These are phyloP conservation scores for Oscheius onirici DNA, from an alignment of 2,888 invertebrate genomes.

Conservation along the genomic window DNA sequence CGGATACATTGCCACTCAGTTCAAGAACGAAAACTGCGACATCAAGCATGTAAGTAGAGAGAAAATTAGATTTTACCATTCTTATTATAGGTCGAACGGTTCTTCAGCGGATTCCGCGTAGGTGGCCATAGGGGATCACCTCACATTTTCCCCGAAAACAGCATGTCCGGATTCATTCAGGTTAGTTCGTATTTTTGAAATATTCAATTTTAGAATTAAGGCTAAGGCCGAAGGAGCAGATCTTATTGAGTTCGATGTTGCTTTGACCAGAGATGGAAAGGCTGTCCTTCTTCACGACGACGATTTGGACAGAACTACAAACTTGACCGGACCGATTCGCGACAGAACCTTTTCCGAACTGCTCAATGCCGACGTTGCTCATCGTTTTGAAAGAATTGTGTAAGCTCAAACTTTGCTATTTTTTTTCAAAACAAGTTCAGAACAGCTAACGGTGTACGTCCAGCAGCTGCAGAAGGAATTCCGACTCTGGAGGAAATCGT, in stretches of 20 bases:
- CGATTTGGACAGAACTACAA: constrained; percentile 76
- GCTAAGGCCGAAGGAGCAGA: constrained; percentile 81
- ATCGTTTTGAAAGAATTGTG: constrained; percentile 42
- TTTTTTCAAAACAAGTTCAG: constrained; percentile 9
- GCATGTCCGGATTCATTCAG: constrained; percentile 65
- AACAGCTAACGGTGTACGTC: background rate
- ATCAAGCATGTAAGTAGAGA: constrained; percentile 27
- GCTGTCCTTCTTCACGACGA: constrained; percentile 83
- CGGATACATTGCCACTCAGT: background rate
- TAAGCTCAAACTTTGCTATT: constrained; percentile 14
- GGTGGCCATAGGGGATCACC: constrained; percentile 70
- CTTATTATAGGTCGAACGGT: constrained; percentile 62
- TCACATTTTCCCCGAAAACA: constrained; percentile 66
- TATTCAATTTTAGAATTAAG: constrained; percentile 72
- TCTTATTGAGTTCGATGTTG: constrained; percentile 83
- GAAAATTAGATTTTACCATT: no score
- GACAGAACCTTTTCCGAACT: constrained; percentile 58
- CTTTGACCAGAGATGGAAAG: constrained; percentile 81
- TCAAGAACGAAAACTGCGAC: constrained; percentile 22
- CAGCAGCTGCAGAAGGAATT: constrained; percentile 72
- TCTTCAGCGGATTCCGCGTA: constrained; percentile 65
- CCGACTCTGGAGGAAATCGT: constrained; percentile 82
- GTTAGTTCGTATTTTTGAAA: constrained; percentile 27
- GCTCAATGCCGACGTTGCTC: constrained; percentile 51
- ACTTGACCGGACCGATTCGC: constrained; percentile 61